Base-by-base conservation (phyloP, 2,888 invertebrate genomes). In the Stenodera caucasica region DNA sequence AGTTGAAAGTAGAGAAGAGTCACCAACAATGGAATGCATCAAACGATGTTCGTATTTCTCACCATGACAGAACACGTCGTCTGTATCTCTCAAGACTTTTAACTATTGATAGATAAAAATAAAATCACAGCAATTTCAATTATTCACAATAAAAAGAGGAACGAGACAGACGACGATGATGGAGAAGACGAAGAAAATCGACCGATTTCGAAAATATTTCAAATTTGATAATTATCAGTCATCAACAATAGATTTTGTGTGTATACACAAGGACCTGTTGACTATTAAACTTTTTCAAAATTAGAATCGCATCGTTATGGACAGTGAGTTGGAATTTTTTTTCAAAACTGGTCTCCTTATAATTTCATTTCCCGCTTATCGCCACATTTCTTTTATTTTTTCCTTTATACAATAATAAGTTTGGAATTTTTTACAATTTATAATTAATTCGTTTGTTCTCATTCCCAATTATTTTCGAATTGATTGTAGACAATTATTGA, bases 251-350 rank as follows among this genome's bases (percentile, higher is more conserved):
- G 21, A 21, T 4, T 45, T 21, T 45, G 21, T 21, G n/a, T n/a
- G n/a, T n/a, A n/a, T n/a, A n/a, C 45, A 7, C 21, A 21, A 21
- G 21, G 21, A 21, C 18, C 12, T 21, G 18, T 45, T 21, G 18
- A 45, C 15, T 11, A 45, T 11, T 21, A 45, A 45, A 12, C 4
- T 45, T 21, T 12, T 2, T 5, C 15, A 15, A 45, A 40, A 21
- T 45, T 21, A 45, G 71, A 70, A 71, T 70, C 67, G 67, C 67
- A 63, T 72, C 72, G 72, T 72, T 72, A 72, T 58, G 60, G 67
- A 70, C 64, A 57, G 67, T 72, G 72, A 72, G 67, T 72, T 68
- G 70, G 70, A 61, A 64, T 66, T 72, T 72, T 61, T n/a, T n/a
- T n/a, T n/a, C n/a, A n/a, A n/a, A n/a, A n/a, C 53, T 57, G 53